Evolutionary conservation across 2,888 invertebrate species (phyloP).

Genomic region (Cerastoderma edule): DNA sequence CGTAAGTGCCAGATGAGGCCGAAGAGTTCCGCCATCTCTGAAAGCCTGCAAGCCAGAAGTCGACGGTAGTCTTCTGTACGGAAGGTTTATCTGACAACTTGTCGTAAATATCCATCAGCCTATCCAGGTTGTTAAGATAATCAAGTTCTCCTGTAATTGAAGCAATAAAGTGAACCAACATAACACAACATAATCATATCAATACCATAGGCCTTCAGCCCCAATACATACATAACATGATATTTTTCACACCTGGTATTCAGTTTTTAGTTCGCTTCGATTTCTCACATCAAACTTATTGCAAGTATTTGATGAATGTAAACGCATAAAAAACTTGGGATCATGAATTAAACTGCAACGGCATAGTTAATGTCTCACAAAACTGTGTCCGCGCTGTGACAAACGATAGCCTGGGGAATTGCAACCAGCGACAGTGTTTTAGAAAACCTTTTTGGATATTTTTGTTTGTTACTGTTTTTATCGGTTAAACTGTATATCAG

Average conservation of each 20-base stretch:
- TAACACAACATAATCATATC: neutral
- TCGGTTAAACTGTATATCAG: no score
- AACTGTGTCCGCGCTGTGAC: no score
- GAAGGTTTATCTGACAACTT: constrained; percentile 32
- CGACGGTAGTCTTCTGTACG: constrained; percentile 44
- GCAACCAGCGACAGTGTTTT: no score
- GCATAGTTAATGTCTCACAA: no score
- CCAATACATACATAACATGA: no score
- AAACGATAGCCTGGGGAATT: no score
- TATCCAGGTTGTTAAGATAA: constrained; percentile 40
- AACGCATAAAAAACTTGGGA: neutral
- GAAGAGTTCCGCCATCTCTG: constrained; percentile 35
- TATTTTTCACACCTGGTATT: no score
- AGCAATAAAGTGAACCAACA: neutral
- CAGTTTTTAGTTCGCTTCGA: neutral
- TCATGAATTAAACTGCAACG: neutral
- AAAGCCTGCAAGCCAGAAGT: constrained; percentile 56
- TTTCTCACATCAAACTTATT: neutral
- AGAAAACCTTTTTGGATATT: no score
- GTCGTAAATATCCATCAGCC: constrained; percentile 30
- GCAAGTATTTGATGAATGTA: neutral
- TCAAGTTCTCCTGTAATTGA: constrained; percentile 42
- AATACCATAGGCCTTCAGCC: neutral
- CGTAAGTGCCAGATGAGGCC: neutral
- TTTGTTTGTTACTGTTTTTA: no score